Conservation (phyloP, 2,888 invertebrate genomes). For the Drosophila diplacantha region DNA sequence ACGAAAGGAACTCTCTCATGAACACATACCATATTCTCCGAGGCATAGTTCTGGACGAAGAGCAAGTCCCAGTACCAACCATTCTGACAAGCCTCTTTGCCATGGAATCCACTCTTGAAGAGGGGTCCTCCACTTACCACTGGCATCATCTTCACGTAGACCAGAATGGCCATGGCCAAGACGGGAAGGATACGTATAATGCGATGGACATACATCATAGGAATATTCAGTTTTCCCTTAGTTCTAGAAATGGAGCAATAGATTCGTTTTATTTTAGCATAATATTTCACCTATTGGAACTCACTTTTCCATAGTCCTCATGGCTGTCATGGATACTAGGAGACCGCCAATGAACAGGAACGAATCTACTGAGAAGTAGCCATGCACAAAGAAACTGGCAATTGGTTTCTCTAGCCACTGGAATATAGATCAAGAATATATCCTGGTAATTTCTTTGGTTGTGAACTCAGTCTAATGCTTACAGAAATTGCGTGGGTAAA, state of each 20-base stretch:
- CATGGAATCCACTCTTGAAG: conserved; percentile 73
- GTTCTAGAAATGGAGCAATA: conserved; percentile 38
- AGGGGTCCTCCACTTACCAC: conserved; percentile 79
- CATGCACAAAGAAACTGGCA: conserved; percentile 72
- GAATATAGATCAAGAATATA: not conserved
- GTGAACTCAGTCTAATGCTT: not conserved
- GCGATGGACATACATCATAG: conserved; percentile 76
- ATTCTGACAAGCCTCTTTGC: conserved; percentile 70
- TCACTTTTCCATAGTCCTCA: conserved; percentile 68
- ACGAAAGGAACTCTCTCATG: not conserved
- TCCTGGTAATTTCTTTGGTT: not conserved
- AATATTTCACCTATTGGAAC: conserved; percentile 1
- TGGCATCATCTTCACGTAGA: conserved; percentile 78
- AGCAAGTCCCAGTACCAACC: conserved; percentile 79
- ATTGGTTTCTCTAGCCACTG: conserved; percentile 65
- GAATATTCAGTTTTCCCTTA: conserved; percentile 71
- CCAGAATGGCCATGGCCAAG: conserved; percentile 78
- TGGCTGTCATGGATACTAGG: conserved; percentile 75
- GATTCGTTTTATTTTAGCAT: conserved; percentile 62
- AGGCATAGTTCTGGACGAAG: conserved; percentile 78
- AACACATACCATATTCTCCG: conserved; percentile 63
- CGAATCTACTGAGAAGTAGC: conserved; percentile 80
- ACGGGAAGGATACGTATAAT: conserved; percentile 79
- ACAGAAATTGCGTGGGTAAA: conserved; percentile 46
- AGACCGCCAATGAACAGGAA: conserved; percentile 82